Conservation (phyloP, 2,888 invertebrate genomes). For the Xylota segnis region DNA sequence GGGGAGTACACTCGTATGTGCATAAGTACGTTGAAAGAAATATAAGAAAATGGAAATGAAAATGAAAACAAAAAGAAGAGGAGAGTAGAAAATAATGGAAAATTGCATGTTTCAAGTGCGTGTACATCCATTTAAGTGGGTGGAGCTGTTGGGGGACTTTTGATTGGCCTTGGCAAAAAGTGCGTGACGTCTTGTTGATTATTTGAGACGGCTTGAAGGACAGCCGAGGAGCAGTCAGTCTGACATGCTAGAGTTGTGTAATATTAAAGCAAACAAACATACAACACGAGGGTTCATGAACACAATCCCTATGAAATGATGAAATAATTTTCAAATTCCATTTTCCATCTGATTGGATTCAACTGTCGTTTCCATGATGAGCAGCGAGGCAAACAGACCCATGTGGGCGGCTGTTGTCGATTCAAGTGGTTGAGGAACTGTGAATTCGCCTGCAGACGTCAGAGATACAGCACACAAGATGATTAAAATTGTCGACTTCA, state of each 20-base stretch:
- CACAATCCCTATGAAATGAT: constrained; percentile 1
- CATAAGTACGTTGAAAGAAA: neutral
- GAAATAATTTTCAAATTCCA: constrained; percentile 11
- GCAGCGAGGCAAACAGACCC: neutral
- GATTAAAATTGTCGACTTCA: neutral
- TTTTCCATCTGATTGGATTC: constrained; percentile 46
- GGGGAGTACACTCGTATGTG: neutral
- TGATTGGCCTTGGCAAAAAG: constrained; percentile 50
- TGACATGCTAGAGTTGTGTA: constrained; percentile 14
- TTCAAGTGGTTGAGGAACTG: constrained; percentile 16
- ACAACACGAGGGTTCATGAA: constrained; percentile 27
- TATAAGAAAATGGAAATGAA: constrained; percentile 16
- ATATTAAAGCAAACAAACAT: neutral
- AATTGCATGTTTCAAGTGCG: constrained; percentile 60
- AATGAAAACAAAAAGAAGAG: no score
- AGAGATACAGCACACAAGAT: neutral
- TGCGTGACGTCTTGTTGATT: constrained; percentile 53
- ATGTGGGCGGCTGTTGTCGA: constrained; percentile 14
- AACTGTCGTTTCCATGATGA: constrained; percentile 20
- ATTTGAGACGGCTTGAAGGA: constrained; percentile 40
- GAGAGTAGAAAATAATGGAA: constrained; percentile 1
- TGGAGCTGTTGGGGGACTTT: neutral
- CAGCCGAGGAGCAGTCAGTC: constrained; percentile 11
- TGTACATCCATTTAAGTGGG: constrained; percentile 23
- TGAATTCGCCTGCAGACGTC: constrained; percentile 5